Base-by-base conservation (phyloP, 1,140 invertebrate genomes). In the Rhyacophila brunnea region DNA sequence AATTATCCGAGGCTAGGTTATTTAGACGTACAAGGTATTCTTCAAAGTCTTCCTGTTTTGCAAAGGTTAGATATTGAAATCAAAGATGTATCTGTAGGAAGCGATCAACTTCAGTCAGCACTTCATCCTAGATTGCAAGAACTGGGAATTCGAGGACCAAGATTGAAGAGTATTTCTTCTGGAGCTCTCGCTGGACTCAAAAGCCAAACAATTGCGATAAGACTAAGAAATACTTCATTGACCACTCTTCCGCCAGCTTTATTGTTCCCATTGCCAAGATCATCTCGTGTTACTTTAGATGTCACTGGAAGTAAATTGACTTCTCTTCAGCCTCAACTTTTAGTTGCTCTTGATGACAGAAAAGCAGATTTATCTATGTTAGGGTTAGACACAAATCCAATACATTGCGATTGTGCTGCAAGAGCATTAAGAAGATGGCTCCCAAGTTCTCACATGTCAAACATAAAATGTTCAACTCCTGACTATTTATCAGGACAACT, bases 211-310 rank as follows among this genome's bases (percentile, higher is more conserved):
- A 80, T 95, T n/a, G 79, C 78, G 1, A 83, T 96, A 10, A 81
- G 84, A 45, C 71, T 96, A 9, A 81, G 84, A 11, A 91, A 94
- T 68, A 94, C 92, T 1, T 92, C 89, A 1, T 69, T 95, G 1
- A 84, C 83, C 20, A 77, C 81, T 0, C 76, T 95, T 56, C 90
- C 91, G 2, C 86, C 90, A 4, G 86, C 91, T 1, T 68, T 95
- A 15, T 83, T 96, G 47, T 92, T 94, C 66, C 90, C 92, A 0
- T 82, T 96, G n/a, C 93, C 93, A 1, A 82, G 91, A 67, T 95
- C 92, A 2, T 91, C 90, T 0, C 82, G 85, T 52, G 84, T 95
- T 13, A 83, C 78, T 6, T 76, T 95, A 1, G 88, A 94, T 68
- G 81, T 95, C 0, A 80, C 83, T n/a, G 87, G 88, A 7, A 92